Percentiles rank a stretch among this genome's conserved stretches.
phyloP scores from a whole-genome alignment of 1,140 invertebrate genomes.

The Lerema accius region DNA sequence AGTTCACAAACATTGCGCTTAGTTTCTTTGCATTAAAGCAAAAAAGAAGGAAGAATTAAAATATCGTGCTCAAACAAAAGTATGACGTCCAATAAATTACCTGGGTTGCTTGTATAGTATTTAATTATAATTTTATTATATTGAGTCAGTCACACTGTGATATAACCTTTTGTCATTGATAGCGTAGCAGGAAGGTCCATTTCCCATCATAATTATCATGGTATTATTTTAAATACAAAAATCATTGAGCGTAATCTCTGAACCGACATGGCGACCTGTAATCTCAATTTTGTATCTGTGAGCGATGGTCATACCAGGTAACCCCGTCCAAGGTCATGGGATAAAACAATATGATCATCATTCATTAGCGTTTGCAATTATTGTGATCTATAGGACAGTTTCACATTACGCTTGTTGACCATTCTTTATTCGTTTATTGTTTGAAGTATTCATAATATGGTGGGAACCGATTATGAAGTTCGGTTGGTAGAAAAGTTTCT shows the following conservation, averaged over 20 bases:
- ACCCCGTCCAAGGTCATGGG: constrained; percentile 67
- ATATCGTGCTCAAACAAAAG: too few relatives aligned
- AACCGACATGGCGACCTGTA: constrained; percentile 60
- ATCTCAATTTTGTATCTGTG: constrained; percentile 63
- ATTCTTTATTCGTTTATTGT: too few relatives aligned
- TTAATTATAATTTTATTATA: too few relatives aligned
- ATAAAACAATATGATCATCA: constrained; percentile 62
- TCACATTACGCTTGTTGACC: not conserved
- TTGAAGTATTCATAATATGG: too few relatives aligned
- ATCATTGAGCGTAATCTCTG: constrained; percentile 45
- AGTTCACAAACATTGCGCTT: too few relatives aligned
- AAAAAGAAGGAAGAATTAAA: too few relatives aligned
- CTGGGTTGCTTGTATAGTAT: too few relatives aligned
- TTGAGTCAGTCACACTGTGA: too few relatives aligned
- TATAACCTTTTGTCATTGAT: constrained; percentile 22
- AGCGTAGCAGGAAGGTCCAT: constrained; percentile 1
- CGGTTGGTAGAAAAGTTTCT: too few relatives aligned
- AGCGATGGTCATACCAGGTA: constrained; percentile 58
- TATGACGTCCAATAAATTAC: too few relatives aligned
- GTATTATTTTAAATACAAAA: constrained; percentile 26
- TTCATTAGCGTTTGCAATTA: constrained; percentile 49
- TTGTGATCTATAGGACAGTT: constrained; percentile 21
- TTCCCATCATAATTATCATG: constrained; percentile 25
- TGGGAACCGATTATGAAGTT: too few relatives aligned
- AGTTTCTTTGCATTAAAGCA: too few relatives aligned